Evolutionary conservation across 1,140 invertebrate species (phyloP).

Genomic region (Cotesia chilonis): DNA sequence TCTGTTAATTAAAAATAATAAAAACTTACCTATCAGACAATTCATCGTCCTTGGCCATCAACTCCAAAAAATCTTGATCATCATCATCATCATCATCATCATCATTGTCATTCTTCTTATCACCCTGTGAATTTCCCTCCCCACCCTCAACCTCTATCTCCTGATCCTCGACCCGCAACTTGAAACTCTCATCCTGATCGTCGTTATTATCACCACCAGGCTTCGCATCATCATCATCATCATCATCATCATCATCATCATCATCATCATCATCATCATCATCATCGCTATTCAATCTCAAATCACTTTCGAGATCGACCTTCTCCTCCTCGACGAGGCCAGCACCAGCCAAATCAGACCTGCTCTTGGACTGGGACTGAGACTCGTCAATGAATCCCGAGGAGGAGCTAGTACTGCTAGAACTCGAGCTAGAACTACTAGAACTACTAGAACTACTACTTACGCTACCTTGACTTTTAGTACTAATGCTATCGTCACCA

Average conservation of each 20-base stretch:
- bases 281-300: too few species aligned
- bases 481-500: not conserved
- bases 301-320: too few species aligned
- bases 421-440: not conserved
- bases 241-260: too few species aligned
- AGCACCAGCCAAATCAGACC: too few species aligned
- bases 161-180: too few species aligned
- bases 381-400: not conserved
- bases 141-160: not conserved
- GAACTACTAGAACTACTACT: constrained; percentile 3
- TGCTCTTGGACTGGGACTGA: not conserved
- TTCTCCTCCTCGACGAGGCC: too few species aligned
- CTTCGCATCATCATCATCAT: too few species aligned
- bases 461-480: not conserved
- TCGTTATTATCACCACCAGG: too few species aligned
- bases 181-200: too few species aligned
- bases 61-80: not conserved
- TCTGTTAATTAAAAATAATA: not conserved
- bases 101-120: not conserved
- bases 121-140: not conserved
- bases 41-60: not conserved
- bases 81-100: not conserved
- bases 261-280: too few species aligned
- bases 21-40: not conserved
- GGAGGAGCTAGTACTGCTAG: not conserved